Base-by-base conservation (phyloP, 2,113 vertebrate species). In the Dipodomys ordii region DNA sequence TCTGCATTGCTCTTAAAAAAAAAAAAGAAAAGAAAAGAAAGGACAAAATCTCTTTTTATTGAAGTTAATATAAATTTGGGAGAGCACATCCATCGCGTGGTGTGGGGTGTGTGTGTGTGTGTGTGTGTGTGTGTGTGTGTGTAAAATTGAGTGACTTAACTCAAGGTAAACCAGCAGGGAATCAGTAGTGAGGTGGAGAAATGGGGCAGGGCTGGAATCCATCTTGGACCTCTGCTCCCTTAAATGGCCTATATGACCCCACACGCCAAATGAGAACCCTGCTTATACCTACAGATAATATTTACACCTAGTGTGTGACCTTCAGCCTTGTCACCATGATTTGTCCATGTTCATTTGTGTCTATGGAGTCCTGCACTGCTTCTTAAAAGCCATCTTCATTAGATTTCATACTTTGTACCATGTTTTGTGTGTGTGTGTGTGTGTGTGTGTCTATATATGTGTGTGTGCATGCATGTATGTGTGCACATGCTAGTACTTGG, bases 71-170 rank as follows among this genome's bases (percentile, higher is more conserved):
- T 49, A 83, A 77, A 80, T 73, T 46, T 1, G 10, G 27, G 16
- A 19, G n/a, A 19, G 6, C 15, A 30, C 7, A 4, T 74, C 18
- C n/a, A 53, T 82, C 46, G 0, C 15, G 16, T 16, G 53, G 53
- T 16, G 53, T 57, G 53, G 53, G 18, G 53, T 57, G 53, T 57
- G 53, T 57, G 53, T 57, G 53, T 57, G 53, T 57, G 53, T 57
- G 53, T 57, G 53, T 57, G 53, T 57, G 53, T 57, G 53, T 57
- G 53, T 57, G 53, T 57, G 53, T 57, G 30, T 39, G 49, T 30
- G 2, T 6, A 25, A 57, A 49, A n/a, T 44, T 74, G 49, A 7
- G 44, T 30, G 64, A 22, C 4, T 32, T 23, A 22, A 7, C 44
- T 3, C n/a, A 16, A 27, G n/a, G 23, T 64, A 77, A 60, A 22